Conservation (phyloP, 2,888 invertebrate genomes). For the Exocentrus adspersus region DNA sequence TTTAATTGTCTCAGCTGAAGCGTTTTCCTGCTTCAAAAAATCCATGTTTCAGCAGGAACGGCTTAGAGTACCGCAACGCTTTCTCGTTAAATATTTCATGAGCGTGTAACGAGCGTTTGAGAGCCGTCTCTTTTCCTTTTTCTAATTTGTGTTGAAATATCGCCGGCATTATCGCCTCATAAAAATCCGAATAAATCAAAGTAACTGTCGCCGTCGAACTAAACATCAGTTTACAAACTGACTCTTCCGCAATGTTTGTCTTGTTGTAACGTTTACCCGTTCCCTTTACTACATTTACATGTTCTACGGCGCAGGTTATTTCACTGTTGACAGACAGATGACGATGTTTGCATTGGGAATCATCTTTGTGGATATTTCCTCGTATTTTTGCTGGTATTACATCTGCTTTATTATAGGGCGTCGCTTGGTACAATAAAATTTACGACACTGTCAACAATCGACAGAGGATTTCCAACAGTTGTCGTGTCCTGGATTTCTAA, state of each 20-base stretch:
- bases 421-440: too few relatives aligned
- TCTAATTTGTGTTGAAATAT: constrained; percentile 18
- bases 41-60: too few relatives aligned
- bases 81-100: constrained; percentile 14
- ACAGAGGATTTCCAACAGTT: too few relatives aligned
- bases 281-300: constrained; percentile 3
- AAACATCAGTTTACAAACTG: constrained; percentile 9
- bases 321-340: too few relatives aligned
- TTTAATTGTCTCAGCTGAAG: not conserved
- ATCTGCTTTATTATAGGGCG: too few relatives aligned
- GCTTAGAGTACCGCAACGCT: not conserved
- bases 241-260: constrained; percentile 21
- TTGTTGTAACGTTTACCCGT: constrained; percentile 7
- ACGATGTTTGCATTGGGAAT: too few relatives aligned
- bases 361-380: too few relatives aligned
- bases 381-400: too few relatives aligned
- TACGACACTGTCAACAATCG: too few relatives aligned
- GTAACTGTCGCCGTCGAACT: constrained; percentile 6
- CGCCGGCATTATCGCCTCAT: constrained; percentile 13
- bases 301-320: too few relatives aligned
- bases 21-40: not conserved
- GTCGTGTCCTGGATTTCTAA: too few relatives aligned
- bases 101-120: constrained; percentile 10
- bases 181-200: constrained; percentile 22
- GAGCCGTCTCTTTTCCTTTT: constrained; percentile 10